Percentiles rank a stretch among this genome's conserved stretches.
These are phyloP conservation scores for Leptosomus discolor DNA, from an alignment of 2,113 vertebrate genomes.

Conservation along the genomic window DNA sequence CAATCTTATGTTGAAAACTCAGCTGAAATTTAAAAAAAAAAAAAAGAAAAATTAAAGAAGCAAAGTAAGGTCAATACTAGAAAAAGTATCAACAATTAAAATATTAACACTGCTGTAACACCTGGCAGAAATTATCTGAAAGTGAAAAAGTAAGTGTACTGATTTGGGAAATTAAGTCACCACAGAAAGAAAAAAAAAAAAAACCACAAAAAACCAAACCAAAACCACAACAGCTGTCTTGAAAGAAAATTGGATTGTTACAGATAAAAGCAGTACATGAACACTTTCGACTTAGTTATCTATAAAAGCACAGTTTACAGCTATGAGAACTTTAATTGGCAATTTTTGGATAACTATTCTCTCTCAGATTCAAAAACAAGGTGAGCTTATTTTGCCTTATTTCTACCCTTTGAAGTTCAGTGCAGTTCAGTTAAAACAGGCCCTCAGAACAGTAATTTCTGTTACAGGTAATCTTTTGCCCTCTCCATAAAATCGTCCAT, in stretches of 20 bases:
- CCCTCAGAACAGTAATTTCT: not conserved
- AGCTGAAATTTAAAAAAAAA: slow-evolving; percentile 77
- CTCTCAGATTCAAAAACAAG: not conserved
- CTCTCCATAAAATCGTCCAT: not conserved
- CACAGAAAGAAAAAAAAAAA: not conserved
- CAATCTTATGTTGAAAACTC: slow-evolving; percentile 98
- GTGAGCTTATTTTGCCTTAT: not conserved
- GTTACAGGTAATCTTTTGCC: not conserved
- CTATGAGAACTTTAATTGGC: not conserved
- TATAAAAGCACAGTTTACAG: not conserved
- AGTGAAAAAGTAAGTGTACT: not conserved
- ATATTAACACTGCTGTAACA: not conserved
- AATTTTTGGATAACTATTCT: not conserved
- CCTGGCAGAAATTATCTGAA: not conserved
- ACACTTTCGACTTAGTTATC: not conserved
- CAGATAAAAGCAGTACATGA: not conserved
- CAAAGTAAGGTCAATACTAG: not conserved
- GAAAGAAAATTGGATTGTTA: not conserved
- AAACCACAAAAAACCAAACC: not conserved
- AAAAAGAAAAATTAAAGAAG: not conserved
- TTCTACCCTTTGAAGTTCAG: not conserved
- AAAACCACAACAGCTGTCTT: not conserved
- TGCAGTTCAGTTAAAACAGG: not conserved
- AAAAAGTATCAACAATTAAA: not conserved
- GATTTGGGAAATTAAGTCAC: not conserved